Evolutionary conservation across 1,140 invertebrate genomes (phyloP), one percentile per base, ranked within the genome.

Genomic region (Sarcophaga bullata): DNA sequence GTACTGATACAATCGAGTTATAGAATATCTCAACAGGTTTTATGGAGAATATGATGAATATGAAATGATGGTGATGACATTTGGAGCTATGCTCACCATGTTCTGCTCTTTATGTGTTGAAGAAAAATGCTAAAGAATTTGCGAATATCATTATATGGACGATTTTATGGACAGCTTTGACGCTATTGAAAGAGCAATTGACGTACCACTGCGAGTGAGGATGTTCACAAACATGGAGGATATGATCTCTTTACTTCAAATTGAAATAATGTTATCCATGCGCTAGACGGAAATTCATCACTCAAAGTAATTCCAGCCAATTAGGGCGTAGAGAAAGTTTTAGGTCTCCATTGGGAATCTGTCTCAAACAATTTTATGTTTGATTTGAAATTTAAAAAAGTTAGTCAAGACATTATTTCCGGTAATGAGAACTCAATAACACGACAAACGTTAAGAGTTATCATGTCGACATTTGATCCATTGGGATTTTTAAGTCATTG

Each of bases 31-130:
- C 85, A 88, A 81, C 84, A n/a, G n/a, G 86, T n/a, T n/a, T n/a
- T n/a, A n/a, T n/a, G n/a, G 72, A 0, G 90, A 89, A 87, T n/a
- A 85, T 15, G n/a, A 58, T 58, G 54, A 62, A 2, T 62, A 87
- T 72, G 54, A 73, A 3, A 90, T 89, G 87, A 84, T 81, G 0
- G 85, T 84, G 0, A 85, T 91, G 81, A 86, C 87, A 0, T 90
- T 91, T 80, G 88, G 87, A 2, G 85, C 87, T 0, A 84, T 86
- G 85, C 11, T 90, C 88, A 6, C 87, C 87, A 0, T 85, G 83
- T 73, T 72, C 84, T 3, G 89, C 87, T 0, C 80, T 85, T 17
- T 83, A 82, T 82, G 84, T 90, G 0, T 83, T 84, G 17, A 73
- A 46, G 19, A 73, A 7, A 7, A 37, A 73, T 37, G 68, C 68